Evolutionary conservation across 30 jellyfish, hydroid and myxozoan genomes (phyloP).

Genomic region (Pseudorhiza aurosa): DNA sequence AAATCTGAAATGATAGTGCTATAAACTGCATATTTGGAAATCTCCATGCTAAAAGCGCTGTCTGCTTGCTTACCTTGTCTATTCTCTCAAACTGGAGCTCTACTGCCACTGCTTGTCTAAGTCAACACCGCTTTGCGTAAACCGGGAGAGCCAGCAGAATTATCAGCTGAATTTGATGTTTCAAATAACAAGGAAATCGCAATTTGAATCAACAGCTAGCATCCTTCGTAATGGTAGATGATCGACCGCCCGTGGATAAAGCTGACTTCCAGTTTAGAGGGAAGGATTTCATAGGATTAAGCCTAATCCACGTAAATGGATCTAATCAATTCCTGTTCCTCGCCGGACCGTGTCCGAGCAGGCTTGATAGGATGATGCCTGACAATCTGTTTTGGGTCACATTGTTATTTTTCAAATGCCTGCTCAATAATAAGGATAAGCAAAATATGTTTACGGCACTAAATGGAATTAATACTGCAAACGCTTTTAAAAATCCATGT

Average conservation of each 20-base stretch:
- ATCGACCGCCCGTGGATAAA: conserved; percentile 11
- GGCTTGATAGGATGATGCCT: conserved; percentile 2
- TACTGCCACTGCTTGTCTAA: no score
- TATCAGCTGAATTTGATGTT: not conserved
- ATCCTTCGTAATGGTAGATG: not conserved
- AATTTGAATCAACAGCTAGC: conserved; percentile 3
- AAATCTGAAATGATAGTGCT: no score
- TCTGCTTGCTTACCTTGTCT: no score
- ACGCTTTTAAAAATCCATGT: no score
- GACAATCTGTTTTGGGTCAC: not conserved
- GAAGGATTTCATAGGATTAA: conserved; percentile 4
- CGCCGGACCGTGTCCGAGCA: not conserved
- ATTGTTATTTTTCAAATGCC: not conserved
- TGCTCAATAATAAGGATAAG: not conserved
- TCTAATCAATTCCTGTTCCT: not conserved
- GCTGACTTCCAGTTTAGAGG: conserved; percentile 2
- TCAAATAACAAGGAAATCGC: conserved; percentile 1
- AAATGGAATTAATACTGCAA: no score
- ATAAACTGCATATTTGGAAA: no score
- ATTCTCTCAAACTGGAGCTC: no score
- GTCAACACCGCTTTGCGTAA: not conserved
- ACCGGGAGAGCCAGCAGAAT: not conserved
- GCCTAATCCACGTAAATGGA: not conserved
- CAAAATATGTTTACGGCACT: no score
- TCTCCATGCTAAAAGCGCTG: no score